Conservation (phyloP, 2,888 invertebrate species). For the Tachystola acroxantha region DNA sequence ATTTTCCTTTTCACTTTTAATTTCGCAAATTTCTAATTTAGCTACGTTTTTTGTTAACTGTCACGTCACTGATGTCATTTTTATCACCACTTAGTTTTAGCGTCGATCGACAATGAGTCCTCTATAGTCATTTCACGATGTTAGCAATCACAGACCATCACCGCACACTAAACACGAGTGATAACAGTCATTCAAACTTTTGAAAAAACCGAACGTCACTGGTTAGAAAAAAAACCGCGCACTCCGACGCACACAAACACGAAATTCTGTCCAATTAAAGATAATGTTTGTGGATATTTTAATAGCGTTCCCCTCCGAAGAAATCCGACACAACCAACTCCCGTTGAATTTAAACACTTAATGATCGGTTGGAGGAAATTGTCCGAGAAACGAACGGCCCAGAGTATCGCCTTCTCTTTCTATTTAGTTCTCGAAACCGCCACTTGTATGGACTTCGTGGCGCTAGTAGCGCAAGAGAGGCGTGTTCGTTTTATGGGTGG, state of each 20-base stretch:
- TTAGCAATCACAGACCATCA: constrained; percentile 50
- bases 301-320: constrained; percentile 76
- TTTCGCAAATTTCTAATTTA: constrained; percentile 24
- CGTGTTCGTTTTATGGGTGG: constrained; percentile 46
- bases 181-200: constrained; percentile 68
- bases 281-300: constrained; percentile 78
- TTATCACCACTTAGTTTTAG: constrained; percentile 32
- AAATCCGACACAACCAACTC: constrained; percentile 78
- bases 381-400: constrained; percentile 75
- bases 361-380: constrained; percentile 78
- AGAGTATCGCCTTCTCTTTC: constrained; percentile 56
- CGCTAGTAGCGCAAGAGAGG: constrained; percentile 49
- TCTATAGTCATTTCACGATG: constrained; percentile 20
- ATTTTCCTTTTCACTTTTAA: constrained; percentile 27
- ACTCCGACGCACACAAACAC: constrained; percentile 68
- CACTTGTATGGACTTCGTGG: constrained; percentile 59
- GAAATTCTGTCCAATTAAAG: constrained; percentile 76
- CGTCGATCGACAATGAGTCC: constrained; percentile 24
- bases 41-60: constrained; percentile 18
- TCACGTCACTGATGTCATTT: constrained; percentile 73
- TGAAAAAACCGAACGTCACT: constrained; percentile 70
- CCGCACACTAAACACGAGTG: constrained; percentile 61
- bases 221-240: constrained; percentile 47
- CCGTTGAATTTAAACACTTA: constrained; percentile 77
- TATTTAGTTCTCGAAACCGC: constrained; percentile 53